These are phyloP conservation scores for Polyommatus iphigenia DNA, from an alignment of 2,888 invertebrate species.

Conservation along the genomic window DNA sequence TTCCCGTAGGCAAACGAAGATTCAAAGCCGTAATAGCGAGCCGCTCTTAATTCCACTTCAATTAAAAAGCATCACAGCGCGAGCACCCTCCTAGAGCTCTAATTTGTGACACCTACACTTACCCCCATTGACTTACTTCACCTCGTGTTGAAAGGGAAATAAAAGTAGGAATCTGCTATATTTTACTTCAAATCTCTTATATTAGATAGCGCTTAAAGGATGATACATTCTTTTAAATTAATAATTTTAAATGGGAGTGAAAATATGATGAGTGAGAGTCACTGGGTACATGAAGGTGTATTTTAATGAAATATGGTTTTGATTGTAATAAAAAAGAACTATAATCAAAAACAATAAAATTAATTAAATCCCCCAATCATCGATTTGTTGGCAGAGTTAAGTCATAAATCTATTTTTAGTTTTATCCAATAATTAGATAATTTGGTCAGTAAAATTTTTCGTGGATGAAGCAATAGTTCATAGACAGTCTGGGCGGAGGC, in stretches of 20 bases:
- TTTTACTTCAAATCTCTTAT: not conserved
- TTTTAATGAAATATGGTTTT: no score
- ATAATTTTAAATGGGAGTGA: no score
- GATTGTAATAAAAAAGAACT: not conserved
- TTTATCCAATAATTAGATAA: not conserved
- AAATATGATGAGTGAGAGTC: no score
- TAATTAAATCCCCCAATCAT: not conserved
- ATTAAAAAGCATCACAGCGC: conserved; percentile 56
- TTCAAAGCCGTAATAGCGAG: conserved; percentile 36
- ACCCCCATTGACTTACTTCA: not conserved
- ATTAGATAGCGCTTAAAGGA: not conserved
- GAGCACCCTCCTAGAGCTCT: conserved; percentile 49
- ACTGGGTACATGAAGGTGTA: no score
- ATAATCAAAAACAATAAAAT: not conserved
- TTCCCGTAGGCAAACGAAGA: not conserved
- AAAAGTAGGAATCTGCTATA: not conserved
- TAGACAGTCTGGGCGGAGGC: conserved; percentile 38
- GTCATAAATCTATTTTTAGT: not conserved
- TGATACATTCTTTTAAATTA: not conserved
- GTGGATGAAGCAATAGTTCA: conserved; percentile 40
- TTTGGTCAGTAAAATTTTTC: conserved; percentile 30
- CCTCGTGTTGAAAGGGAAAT: not conserved
- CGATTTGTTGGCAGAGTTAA: not conserved
- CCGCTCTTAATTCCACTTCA: conserved; percentile 49
- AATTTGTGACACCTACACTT: conserved; percentile 5